phyloP scores from a whole-genome alignment of 2,888 invertebrate genomes.

The Lepidocyrtoides sp. region DNA sequence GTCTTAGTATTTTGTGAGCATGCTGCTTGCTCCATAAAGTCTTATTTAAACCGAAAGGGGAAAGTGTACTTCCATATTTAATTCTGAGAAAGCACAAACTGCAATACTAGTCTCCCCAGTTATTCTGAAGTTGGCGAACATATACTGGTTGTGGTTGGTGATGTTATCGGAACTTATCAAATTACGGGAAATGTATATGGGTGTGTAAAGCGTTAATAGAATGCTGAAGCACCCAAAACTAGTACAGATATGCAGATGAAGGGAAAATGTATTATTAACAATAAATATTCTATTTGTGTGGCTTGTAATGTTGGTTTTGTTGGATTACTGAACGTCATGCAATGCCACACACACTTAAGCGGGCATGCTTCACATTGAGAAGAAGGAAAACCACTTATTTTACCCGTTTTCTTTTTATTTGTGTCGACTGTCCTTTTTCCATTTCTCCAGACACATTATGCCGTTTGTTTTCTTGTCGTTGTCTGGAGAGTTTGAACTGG shows the following conservation, averaged over 20 bases:
- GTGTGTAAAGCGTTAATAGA: background rate
- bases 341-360: background rate
- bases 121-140: background rate
- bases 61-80: background rate
- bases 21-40: background rate
- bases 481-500: no score
- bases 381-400: constrained; percentile 22
- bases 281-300: constrained; percentile 13
- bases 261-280: background rate
- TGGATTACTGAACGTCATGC: constrained; percentile 50
- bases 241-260: background rate
- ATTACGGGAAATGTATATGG: background rate
- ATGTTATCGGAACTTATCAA: background rate
- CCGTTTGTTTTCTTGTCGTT: no score
- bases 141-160: background rate
- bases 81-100: background rate
- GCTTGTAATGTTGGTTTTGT: constrained; percentile 29
- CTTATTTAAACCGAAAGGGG: no score
- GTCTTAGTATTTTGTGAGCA: no score
- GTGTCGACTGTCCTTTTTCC: no score
- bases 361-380: background rate
- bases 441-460: no score
- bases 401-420: no score
- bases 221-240: no score
- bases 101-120: background rate